These are phyloP conservation scores for Cebidichthys violaceus DNA, from an alignment of 2,113 vertebrate species.

Conservation along the genomic window DNA sequence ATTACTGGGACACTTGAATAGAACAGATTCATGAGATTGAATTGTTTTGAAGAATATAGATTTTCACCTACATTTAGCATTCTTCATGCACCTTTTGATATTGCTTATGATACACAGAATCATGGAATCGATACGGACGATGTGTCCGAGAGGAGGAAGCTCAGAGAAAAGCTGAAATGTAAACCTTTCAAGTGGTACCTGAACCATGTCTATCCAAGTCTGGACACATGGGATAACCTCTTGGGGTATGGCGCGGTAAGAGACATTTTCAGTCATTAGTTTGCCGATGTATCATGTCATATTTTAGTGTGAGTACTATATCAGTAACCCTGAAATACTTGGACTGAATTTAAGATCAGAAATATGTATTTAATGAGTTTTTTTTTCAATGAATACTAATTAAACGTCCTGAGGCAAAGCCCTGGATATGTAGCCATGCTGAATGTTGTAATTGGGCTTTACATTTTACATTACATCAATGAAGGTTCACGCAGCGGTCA, in stretches of 20 bases:
- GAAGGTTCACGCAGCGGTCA: not conserved
- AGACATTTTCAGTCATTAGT: not conserved
- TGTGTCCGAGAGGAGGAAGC: no score
- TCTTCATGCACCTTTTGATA: no score
- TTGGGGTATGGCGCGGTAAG: slow-evolving; percentile 75
- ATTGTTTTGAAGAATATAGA: not conserved
- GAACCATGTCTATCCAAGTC: slow-evolving; percentile 90
- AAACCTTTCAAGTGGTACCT: slow-evolving; percentile 95
- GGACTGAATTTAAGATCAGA: no score
- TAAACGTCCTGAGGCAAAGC: no score
- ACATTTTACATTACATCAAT: not conserved
- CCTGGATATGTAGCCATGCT: not conserved
- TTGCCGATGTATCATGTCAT: not conserved
- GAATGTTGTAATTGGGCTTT: not conserved
- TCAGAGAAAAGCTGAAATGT: slow-evolving; percentile 90
- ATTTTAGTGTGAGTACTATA: not conserved
- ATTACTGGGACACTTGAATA: not conserved
- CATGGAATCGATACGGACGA: no score
- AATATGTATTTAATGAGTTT: no score
- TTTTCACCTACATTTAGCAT: not conserved
- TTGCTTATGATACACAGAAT: no score
- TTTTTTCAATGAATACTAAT: no score
- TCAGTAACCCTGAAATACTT: not conserved
- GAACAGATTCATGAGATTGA: not conserved
- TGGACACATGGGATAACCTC: slow-evolving; percentile 70